phyloP scores from a whole-genome alignment of 2,888 invertebrate species.

The Patella caerulea region DNA sequence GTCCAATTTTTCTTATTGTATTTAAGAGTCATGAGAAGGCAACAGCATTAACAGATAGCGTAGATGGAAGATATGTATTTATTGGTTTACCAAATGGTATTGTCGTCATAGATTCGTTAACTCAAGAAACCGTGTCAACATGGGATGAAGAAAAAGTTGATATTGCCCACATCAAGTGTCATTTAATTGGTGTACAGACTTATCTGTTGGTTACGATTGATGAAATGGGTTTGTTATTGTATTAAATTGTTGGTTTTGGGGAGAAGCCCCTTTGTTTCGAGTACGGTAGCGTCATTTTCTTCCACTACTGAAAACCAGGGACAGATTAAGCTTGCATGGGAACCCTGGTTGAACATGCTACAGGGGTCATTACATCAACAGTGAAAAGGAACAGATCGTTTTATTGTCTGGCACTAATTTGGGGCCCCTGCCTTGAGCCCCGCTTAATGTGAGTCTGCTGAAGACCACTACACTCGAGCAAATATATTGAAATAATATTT shows the following conservation, averaged over 20 bases:
- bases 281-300: too few species aligned
- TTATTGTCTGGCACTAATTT: too few species aligned
- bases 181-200: slow-evolving; percentile 47
- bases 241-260: neutral
- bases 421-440: too few species aligned
- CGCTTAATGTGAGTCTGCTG: too few species aligned
- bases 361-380: too few species aligned
- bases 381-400: too few species aligned
- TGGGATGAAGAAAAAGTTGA: slow-evolving; percentile 64
- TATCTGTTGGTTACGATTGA: slow-evolving; percentile 59
- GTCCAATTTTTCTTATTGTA: neutral
- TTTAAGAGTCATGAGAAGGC: slow-evolving; percentile 52
- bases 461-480: too few species aligned
- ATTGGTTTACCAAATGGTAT: slow-evolving; percentile 62
- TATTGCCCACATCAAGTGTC: slow-evolving; percentile 49
- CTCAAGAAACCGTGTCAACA: slow-evolving; percentile 44
- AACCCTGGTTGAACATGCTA: too few species aligned
- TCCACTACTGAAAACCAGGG: too few species aligned
- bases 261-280: too few species aligned
- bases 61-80: slow-evolving; percentile 63
- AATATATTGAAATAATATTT: too few species aligned
- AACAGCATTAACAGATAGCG: slow-evolving; percentile 52
- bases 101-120: slow-evolving; percentile 51
- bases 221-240: slow-evolving; percentile 61
- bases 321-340: too few species aligned